Evolutionary conservation across 2,113 vertebrate genomes (phyloP).

Genomic region (Brienomyrus longianalis): DNA sequence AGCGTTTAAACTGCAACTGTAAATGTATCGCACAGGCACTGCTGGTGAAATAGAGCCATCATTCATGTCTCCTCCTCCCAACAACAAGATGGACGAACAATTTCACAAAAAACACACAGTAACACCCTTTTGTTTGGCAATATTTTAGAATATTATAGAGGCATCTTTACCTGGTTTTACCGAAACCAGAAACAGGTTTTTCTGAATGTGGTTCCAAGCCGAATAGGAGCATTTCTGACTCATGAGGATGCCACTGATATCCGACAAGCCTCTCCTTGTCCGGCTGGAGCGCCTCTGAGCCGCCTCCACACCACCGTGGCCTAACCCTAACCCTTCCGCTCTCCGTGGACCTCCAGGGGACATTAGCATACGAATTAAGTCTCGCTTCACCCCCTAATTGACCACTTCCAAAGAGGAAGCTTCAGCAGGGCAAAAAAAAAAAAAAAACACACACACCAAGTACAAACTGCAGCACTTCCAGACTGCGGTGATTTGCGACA

Average conservation of each 20-base stretch:
- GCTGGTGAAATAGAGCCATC: not conserved
- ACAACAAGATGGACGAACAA: not conserved
- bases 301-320: not conserved
- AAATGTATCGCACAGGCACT: not conserved
- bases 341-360: not conserved
- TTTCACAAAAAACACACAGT: not conserved
- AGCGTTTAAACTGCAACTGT: not conserved
- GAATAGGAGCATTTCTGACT: not conserved
- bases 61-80: too few species aligned
- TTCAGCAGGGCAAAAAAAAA: not conserved
- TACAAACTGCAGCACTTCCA: not conserved
- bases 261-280: not conserved
- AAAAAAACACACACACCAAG: not conserved
- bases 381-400: not conserved
- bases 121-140: not conserved
- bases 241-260: not conserved
- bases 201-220: not conserved
- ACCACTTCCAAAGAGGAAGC: not conserved
- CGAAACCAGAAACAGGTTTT: not conserved
- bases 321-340: not conserved
- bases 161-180: not conserved
- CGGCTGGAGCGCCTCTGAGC: not conserved
- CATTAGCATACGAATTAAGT: conserved; percentile 3
- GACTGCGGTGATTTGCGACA: not conserved
- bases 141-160: not conserved